These are phyloP conservation scores for Chelon auratus DNA, from an alignment of 2,797 vertebrate genomes.

Conservation along the genomic window DNA sequence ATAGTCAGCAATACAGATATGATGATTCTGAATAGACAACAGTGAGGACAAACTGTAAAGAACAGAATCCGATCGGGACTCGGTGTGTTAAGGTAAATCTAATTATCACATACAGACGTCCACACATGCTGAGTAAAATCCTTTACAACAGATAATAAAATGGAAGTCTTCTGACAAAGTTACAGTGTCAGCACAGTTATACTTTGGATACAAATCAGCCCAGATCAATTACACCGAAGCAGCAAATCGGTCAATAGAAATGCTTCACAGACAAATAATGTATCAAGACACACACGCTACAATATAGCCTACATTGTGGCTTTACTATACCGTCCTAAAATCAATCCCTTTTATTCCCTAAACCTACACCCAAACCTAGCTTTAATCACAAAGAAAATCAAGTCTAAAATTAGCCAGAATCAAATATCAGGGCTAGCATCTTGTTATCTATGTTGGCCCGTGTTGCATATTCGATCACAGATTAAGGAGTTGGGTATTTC, in stretches of 20 bases:
- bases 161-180: slow-evolving; percentile 2
- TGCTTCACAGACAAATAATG: slow-evolving; percentile 4
- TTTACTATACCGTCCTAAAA: neutral
- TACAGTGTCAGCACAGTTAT: neutral
- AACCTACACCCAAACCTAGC: neutral
- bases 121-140: slow-evolving; percentile 25
- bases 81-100: slow-evolving; percentile 27
- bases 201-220: slow-evolving; percentile 9
- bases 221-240: slow-evolving; percentile 12
- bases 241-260: slow-evolving; percentile 7
- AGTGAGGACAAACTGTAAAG: neutral
- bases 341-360: neutral
- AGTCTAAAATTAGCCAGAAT: neutral
- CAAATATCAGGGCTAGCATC: neutral
- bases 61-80: slow-evolving; percentile 2
- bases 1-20: neutral
- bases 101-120: slow-evolving; percentile 22
- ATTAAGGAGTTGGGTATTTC: too few species aligned
- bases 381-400: neutral
- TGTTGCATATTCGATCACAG: too few species aligned
- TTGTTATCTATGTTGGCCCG: too few species aligned
- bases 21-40: neutral
- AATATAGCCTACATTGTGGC: neutral
- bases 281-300: neutral
- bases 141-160: slow-evolving; percentile 6